A percentile compares a stretch with the other conserved stretches of the same genome.
These are phyloP conservation scores for Caracal caracal DNA, from an alignment of 2,113 vertebrate genomes.

Conservation along the genomic window DNA sequence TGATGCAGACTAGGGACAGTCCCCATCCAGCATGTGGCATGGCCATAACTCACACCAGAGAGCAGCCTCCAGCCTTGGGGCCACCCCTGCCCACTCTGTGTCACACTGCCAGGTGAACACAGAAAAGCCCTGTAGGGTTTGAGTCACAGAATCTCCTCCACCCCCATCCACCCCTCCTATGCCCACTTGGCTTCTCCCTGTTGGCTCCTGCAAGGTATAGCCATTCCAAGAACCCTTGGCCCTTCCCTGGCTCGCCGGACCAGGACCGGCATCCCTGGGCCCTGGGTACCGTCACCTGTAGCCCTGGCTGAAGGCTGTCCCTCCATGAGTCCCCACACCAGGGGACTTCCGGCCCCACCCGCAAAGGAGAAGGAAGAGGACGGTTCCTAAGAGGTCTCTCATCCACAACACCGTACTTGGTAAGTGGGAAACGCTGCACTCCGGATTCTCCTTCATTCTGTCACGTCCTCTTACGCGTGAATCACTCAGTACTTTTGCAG, in stretches of 20 bases:
- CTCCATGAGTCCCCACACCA: not conserved
- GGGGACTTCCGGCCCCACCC: not conserved
- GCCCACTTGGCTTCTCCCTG: not conserved
- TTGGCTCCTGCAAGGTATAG: not conserved
- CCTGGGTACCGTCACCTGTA: not conserved
- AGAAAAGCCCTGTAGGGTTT: not conserved
- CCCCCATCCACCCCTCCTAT: accelerated
- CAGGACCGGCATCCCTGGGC: not conserved
- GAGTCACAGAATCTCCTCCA: not conserved
- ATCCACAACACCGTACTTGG: not conserved
- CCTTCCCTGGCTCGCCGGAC: not conserved
- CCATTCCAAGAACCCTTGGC: not conserved
- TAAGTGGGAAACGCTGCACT: not conserved
- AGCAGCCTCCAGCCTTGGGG: not conserved
- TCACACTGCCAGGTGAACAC: not conserved
- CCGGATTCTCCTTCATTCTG: not conserved
- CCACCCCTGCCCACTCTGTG: not conserved
- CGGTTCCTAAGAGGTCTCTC: too few relatives aligned
- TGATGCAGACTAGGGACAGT: not conserved
- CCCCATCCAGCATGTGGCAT: not conserved
- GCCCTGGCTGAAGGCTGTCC: not conserved
- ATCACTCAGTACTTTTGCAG: not conserved
- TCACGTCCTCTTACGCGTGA: not conserved
- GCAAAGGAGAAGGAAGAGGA: not conserved
- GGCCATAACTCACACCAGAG: not conserved